Evolutionary conservation across 2,888 invertebrate species (phyloP).

Genomic region (Helleia helle): DNA sequence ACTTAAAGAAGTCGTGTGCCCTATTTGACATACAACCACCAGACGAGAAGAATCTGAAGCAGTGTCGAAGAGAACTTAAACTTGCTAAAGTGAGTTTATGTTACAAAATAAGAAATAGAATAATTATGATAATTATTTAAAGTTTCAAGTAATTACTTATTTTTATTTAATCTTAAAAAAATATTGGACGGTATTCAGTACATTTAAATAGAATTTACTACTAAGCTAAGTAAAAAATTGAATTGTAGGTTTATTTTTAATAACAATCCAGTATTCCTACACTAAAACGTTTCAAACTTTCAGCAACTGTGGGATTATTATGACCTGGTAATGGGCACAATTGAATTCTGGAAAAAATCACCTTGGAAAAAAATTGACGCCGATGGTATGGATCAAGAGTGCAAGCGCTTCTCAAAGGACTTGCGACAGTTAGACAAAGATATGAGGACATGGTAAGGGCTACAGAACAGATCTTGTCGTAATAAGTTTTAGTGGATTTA

Average conservation of each 20-base stretch:
- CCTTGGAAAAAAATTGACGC: slow-evolving; percentile 96
- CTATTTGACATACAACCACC: slow-evolving; percentile 91
- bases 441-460: slow-evolving; percentile 78
- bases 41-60: slow-evolving; percentile 84
- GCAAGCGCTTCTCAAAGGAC: slow-evolving; percentile 93
- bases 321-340: slow-evolving; percentile 83
- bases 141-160: no score
- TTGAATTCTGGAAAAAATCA: slow-evolving; percentile 94
- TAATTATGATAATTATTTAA: no score
- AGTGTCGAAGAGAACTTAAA: slow-evolving; percentile 84
- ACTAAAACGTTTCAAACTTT: slow-evolving; percentile 8
- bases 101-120: no score
- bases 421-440: slow-evolving; percentile 86
- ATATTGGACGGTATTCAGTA: no score
- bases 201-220: no score
- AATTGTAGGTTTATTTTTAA: no score
- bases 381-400: slow-evolving; percentile 95
- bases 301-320: slow-evolving; percentile 93
- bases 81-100: slow-evolving; percentile 75
- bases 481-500: no score
- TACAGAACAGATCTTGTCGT: no score
- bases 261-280: no score
- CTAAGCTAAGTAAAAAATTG: no score
- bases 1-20: slow-evolving; percentile 81
- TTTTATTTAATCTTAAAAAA: no score